Evolutionary conservation across 1,140 invertebrate genomes (phyloP).

Genomic region (Riptortus pedestris): DNA sequence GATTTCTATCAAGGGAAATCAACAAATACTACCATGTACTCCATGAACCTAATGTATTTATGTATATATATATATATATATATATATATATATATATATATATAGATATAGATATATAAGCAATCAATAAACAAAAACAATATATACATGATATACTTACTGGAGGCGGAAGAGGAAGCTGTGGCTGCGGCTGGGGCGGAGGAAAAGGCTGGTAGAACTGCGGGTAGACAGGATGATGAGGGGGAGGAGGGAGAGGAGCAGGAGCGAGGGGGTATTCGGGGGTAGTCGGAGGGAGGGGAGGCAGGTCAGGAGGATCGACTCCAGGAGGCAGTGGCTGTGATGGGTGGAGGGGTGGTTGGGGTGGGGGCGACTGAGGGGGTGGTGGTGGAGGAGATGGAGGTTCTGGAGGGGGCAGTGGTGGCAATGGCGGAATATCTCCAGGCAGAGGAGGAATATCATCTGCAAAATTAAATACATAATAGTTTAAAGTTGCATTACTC

Average conservation of each 20-base stretch:
- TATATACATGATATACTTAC: too few species aligned
- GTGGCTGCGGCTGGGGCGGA: constrained; percentile 20
- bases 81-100: too few species aligned
- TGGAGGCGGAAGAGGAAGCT: constrained; percentile 25
- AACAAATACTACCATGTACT: too few species aligned
- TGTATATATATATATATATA: too few species aligned
- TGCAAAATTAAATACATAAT: not conserved
- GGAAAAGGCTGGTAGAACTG: constrained; percentile 23
- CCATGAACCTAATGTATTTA: too few species aligned
- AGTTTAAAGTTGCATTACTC: too few species aligned
- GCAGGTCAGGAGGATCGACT: constrained; percentile 35
- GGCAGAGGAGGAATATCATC: constrained; percentile 2
- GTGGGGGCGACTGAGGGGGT: not conserved
- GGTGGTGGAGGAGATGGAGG: constrained; percentile 28
- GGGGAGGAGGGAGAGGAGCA: constrained; percentile 23
- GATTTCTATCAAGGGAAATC: too few species aligned
- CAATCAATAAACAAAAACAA: too few species aligned
- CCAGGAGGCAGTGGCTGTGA: constrained; percentile 43
- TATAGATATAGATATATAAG: too few species aligned
- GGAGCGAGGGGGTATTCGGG: constrained; percentile 15
- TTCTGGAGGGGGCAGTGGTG: constrained; percentile 26
- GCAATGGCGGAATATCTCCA: constrained; percentile 28
- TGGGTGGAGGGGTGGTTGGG: not conserved
- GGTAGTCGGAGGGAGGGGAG: constrained; percentile 6
- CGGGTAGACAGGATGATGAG: constrained; percentile 1